Evolutionary conservation across 1,140 invertebrate species (phyloP), one percentile per base, ranked within the genome.

Genomic region (Pseudomyrmex pallidus): DNA sequence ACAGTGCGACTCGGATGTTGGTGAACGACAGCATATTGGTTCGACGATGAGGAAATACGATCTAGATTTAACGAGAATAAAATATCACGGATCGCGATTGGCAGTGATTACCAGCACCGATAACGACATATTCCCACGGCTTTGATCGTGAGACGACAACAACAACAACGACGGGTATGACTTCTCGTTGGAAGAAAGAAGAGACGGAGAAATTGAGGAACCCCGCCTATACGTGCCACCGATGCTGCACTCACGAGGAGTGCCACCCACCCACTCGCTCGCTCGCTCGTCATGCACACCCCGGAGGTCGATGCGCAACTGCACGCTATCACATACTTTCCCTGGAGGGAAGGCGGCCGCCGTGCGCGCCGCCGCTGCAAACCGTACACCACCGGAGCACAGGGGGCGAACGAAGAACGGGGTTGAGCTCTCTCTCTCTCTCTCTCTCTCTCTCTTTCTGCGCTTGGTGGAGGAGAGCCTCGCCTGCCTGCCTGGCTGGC

Each of bases 251-350:
- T 54, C 70, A 63, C 61, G 66, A 70, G 76, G 76, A 80, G 76
- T 44, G 44, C 54, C 54, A 13, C n/a, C 35, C 35, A 35, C 35
- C 35, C 44, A 80, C 15, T 25, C 62, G 56, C 17, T 25, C 62
- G 56, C 17, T n/a, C 82, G 70, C 56, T 85, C 85, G 68, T 77
- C 54, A 72, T 78, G 76, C 70, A 83, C 84, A 59, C 74, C 57
- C 76, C 73, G 57, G 84, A 82, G 83, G 88, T 87, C 90, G 91
- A 90, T 88, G 90, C 90, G 89, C 88, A 90, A 89, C 85, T 90
- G 86, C 83, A 88, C 84, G 63, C 76, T 17, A 62, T 15, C 78
- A 48, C 62, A 22, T 56, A 83, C 64, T 46, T 66, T 48, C 15
- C 84, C 84, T 77, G 82, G 87, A 87, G 85, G 76, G 74, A 56